Conservation (phyloP, 2,888 invertebrate genomes). For the Lamellibrachia satsuma region DNA sequence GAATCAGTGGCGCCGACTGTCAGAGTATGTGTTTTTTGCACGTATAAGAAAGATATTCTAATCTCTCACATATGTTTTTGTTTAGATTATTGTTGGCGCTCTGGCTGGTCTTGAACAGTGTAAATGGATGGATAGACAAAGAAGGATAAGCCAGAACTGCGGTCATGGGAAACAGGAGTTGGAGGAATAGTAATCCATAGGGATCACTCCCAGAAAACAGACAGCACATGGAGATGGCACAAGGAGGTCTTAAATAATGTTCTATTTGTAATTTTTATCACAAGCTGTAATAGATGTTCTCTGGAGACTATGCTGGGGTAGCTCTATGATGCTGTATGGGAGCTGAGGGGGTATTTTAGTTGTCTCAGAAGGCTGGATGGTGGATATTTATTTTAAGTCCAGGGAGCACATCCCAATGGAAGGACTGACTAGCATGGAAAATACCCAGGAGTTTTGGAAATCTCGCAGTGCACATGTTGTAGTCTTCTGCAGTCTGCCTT, state of each 20-base stretch:
- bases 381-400: neutral
- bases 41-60: neutral
- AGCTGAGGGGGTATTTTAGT: neutral
- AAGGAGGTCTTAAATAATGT: neutral
- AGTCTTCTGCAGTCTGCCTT: neutral
- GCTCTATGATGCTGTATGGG: neutral
- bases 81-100: neutral
- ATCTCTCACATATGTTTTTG: neutral
- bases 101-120: neutral
- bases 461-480: neutral
- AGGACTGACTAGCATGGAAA: neutral
- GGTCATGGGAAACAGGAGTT: neutral
- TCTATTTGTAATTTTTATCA: slow-evolving; percentile 5
- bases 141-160: neutral
- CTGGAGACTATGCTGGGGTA: neutral
- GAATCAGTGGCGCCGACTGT: neutral
- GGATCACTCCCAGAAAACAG: neutral
- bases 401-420: neutral
- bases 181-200: neutral
- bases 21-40: neutral
- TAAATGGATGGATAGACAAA: neutral
- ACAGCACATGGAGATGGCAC: neutral
- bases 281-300: neutral
- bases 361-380: neutral
- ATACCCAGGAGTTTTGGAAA: neutral